Base-by-base conservation (phyloP, 2,113 vertebrate species). In the Rattus norvegicus region DNA sequence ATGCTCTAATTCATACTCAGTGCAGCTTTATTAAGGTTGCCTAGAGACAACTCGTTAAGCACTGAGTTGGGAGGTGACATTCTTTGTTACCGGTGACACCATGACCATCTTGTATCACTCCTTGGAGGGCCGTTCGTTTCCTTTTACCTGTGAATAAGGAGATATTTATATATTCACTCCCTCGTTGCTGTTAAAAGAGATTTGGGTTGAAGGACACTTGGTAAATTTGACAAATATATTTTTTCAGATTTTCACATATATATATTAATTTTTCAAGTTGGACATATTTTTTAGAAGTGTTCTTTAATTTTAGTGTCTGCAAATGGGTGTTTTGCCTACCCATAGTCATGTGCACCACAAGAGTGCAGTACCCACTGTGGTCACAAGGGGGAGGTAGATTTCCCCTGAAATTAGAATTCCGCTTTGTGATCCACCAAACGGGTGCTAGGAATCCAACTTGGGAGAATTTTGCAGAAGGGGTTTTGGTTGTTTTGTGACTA, bases 11-110 rank as follows among this genome's bases (percentile, higher is more conserved):
- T 91, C 73, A 81, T 93, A 22, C 8, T 92, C 75, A 72, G 81
- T 56, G 72, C 67, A 85, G 80, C 67, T 92, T 33, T 12, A 84
- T 14, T 76, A 91, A 52, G 47, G 72, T 92, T 95, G 88, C 90
- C 73, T 90, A 12, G 90, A 91, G 73, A 94, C 90, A 69, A 47
- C 4, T 10, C 59, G 49, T 69, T 80, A 97, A 59, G 26, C 14
- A 8, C 30, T 0, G 52, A 61, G 52, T 5, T 61, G 12, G 47
- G 70, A 65, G 59, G 75, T n/a, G 76, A 49, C 69, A 36, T 6
- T 92, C 63, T 85, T 76, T n/a, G 70, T 89, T 65, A 92, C 3
- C 5, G 24, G 89, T 91, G 14, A 26, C 12, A 39, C 76, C 90
- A 85, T 49, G 36, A n/a, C 76, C n/a, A 1, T 79, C 10, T 2